A percentile compares a stretch with the other conserved stretches of the same genome.
phyloP scores from a whole-genome alignment of 1,140 invertebrate genomes.

The Diprion similis region DNA sequence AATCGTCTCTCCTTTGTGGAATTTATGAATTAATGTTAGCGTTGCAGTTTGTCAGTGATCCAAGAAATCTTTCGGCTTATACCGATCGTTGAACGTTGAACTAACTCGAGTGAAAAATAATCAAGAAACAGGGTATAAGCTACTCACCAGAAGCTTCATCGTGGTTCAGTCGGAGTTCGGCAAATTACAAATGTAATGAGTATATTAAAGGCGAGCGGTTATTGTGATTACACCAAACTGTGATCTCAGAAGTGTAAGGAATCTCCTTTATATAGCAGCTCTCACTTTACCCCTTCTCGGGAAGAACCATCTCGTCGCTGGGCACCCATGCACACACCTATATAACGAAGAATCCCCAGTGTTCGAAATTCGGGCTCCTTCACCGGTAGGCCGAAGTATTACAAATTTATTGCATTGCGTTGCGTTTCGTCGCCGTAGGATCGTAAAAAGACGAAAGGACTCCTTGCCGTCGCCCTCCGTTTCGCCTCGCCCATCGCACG shows the following conservation, averaged over 20 bases:
- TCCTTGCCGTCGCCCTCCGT: background rate
- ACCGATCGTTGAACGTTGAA: too few species aligned
- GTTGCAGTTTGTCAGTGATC: too few species aligned
- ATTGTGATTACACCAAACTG: slow-evolving; percentile 39
- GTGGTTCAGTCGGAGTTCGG: slow-evolving; percentile 36
- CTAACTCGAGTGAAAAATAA: background rate
- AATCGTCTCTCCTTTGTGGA: too few species aligned
- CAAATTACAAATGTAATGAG: slow-evolving; percentile 31
- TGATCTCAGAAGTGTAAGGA: slow-evolving; percentile 53
- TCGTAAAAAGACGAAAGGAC: background rate
- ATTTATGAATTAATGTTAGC: too few species aligned
- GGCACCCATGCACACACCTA: background rate
- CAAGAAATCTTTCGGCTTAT: too few species aligned
- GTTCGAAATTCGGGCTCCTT: background rate
- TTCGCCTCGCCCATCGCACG: background rate
- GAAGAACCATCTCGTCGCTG: background rate
- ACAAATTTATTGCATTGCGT: background rate
- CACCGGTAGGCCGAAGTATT: background rate
- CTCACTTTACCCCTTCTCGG: slow-evolving; percentile 57
- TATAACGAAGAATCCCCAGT: background rate
- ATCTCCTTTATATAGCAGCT: slow-evolving; percentile 62
- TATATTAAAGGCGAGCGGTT: background rate
- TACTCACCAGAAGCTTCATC: slow-evolving; percentile 49
- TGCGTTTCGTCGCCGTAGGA: background rate
- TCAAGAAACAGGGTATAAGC: too few species aligned